Evolutionary conservation across 2,888 invertebrate species (phyloP).

Genomic region (Sepiola atlantica): DNA sequence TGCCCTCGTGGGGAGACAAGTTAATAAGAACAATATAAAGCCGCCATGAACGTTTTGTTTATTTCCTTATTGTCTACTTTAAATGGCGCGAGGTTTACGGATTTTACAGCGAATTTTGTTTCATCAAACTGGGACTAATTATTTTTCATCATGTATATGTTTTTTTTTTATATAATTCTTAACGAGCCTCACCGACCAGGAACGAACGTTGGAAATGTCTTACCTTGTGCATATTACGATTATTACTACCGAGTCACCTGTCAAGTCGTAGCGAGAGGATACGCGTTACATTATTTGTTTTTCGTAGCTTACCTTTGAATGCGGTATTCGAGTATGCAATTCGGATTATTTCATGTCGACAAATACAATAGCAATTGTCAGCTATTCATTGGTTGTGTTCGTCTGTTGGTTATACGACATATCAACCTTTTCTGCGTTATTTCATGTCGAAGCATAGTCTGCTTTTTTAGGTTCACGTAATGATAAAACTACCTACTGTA

Average conservation of each 20-base stretch:
- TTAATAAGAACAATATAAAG: neutral
- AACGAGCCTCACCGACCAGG: neutral
- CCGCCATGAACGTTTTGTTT: neutral
- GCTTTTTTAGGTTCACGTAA: too few species aligned
- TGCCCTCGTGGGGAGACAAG: too few species aligned
- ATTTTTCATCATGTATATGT: neutral
- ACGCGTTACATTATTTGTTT: neutral
- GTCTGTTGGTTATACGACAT: too few species aligned
- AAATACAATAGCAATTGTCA: too few species aligned
- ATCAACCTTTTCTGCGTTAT: too few species aligned
- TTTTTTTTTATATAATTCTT: neutral
- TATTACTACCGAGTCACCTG: neutral
- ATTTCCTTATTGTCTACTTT: neutral
- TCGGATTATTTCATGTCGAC: too few species aligned
- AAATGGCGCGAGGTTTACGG: neutral
- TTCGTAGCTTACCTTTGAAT: neutral
- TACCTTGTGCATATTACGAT: neutral
- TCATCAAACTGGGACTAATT: neutral
- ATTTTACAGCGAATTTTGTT: neutral
- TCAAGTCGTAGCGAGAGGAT: neutral
- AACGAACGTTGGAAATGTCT: neutral
- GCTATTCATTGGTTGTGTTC: too few species aligned
- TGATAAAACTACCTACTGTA: too few species aligned
- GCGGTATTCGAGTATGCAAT: neutral
- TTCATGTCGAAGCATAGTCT: too few species aligned